Percentiles rank a stretch among this genome's conserved stretches.
Evolutionary conservation across 64 coral and sea anemone species (phyloP).

Genomic region (Montipora efflorescens): DNA sequence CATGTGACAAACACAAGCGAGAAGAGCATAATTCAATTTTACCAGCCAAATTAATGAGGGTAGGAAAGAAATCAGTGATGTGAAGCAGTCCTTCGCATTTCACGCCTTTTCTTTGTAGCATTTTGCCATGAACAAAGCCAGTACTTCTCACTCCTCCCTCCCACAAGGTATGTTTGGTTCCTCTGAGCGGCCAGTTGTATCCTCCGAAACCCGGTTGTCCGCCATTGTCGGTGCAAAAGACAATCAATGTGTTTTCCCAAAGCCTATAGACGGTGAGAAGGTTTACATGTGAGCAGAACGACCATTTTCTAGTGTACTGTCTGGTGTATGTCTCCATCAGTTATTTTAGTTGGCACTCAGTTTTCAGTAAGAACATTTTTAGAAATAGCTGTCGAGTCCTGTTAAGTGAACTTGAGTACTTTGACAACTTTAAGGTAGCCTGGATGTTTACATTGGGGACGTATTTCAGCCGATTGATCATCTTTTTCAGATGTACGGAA

Average conservation of each 20-base stretch:
- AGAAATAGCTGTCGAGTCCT: too few relatives aligned
- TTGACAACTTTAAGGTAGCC: too few relatives aligned
- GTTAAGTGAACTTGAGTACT: too few relatives aligned
- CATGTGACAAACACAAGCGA: too few relatives aligned
- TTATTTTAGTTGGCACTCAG: too few relatives aligned
- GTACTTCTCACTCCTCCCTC: constrained; percentile 66
- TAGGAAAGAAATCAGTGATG: constrained; percentile 66
- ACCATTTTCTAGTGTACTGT: too few relatives aligned
- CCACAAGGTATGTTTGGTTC: constrained; percentile 53
- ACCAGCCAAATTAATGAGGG: constrained; percentile 60
- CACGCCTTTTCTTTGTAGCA: constrained; percentile 43
- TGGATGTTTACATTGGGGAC: too few relatives aligned
- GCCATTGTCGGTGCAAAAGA: constrained; percentile 68
- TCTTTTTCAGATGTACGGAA: too few relatives aligned
- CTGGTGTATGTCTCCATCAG: too few relatives aligned
- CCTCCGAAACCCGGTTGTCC: constrained; percentile 34
- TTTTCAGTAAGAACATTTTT: too few relatives aligned
- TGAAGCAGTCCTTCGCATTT: constrained; percentile 44
- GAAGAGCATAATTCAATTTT: neutral
- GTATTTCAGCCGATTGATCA: too few relatives aligned
- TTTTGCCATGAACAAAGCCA: constrained; percentile 68
- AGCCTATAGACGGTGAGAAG: neutral
- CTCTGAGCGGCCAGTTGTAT: constrained; percentile 71
- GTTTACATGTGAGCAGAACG: neutral
- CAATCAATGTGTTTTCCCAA: constrained; percentile 58